A percentile compares a stretch with the other conserved stretches of the same genome.
These are phyloP conservation scores for Coracopsis vasa DNA, from an alignment of 2,113 vertebrate species.

Conservation along the genomic window DNA sequence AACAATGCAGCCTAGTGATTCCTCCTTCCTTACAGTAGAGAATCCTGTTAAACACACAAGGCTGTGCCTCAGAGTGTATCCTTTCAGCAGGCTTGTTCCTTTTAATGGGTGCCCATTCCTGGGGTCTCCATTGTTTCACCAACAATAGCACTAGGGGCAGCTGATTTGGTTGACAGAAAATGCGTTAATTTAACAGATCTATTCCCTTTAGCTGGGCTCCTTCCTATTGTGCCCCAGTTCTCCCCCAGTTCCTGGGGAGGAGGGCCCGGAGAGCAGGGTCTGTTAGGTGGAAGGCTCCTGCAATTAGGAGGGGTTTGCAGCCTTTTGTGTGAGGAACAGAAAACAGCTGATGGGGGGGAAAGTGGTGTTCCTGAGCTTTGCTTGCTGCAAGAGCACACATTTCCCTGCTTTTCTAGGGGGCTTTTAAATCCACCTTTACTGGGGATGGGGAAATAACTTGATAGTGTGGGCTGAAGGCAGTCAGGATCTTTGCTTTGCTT, in stretches of 20 bases:
- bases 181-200: constrained; percentile 78
- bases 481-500: constrained; percentile 24
- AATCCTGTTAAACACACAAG: constrained; percentile 69
- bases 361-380: not conserved
- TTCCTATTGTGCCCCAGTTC: constrained; percentile 63
- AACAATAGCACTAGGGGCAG: constrained; percentile 73
- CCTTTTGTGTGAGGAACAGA: constrained; percentile 59
- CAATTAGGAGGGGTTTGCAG: constrained; percentile 59
- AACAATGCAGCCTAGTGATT: constrained; percentile 70
- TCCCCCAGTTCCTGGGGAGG: constrained; percentile 66
- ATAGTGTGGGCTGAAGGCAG: not conserved
- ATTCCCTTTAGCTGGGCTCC: constrained; percentile 68
- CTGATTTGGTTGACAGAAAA: constrained; percentile 79
- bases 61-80: constrained; percentile 66
- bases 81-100: constrained; percentile 66
- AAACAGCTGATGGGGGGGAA: constrained; percentile 60
- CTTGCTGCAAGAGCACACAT: not conserved
- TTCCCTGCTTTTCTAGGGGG: not conserved
- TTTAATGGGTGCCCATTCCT: constrained; percentile 74
- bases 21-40: constrained; percentile 65
- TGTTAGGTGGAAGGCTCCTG: constrained; percentile 65
- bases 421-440: not conserved
- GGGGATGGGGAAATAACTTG: not conserved
- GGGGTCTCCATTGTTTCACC: constrained; percentile 73
- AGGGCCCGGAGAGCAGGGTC: constrained; percentile 52